phyloP scores from a whole-genome alignment of 2,888 invertebrate genomes.

The Eupsilia transversa region DNA sequence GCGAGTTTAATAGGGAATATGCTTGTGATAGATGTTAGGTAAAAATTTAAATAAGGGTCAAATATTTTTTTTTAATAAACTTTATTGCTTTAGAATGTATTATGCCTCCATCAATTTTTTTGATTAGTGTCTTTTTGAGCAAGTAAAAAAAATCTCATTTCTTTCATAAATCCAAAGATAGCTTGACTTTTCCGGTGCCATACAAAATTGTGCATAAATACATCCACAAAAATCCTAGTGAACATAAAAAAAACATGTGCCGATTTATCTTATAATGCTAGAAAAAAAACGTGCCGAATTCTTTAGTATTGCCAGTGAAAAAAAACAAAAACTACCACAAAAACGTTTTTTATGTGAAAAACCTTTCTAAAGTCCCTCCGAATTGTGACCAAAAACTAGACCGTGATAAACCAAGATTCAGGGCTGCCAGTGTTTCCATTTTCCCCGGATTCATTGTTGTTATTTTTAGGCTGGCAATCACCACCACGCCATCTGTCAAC shows the following conservation, averaged over 20 bases:
- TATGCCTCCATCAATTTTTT: no score
- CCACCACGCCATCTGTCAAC: slow-evolving; percentile 69
- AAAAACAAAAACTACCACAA: slow-evolving; percentile 33
- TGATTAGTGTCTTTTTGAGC: no score
- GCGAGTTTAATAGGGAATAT: no score
- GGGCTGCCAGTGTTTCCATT: slow-evolving; percentile 70
- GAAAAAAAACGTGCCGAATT: slow-evolving; percentile 13
- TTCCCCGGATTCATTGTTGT: slow-evolving; percentile 65
- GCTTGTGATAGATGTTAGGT: no score
- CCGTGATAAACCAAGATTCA: slow-evolving; percentile 71
- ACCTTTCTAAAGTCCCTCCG: slow-evolving; percentile 69
- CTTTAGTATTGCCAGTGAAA: slow-evolving; percentile 16
- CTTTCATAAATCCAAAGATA: no score
- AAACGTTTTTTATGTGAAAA: slow-evolving; percentile 14
- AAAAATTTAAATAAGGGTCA: no score
- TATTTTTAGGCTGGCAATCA: slow-evolving; percentile 58
- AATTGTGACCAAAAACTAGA: slow-evolving; percentile 69
- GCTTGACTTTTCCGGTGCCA: slow-evolving; percentile 1
- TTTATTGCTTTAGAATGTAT: no score
- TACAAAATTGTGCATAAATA: slow-evolving; percentile 16
- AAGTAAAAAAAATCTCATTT: no score
- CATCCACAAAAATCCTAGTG: slow-evolving; percentile 27
- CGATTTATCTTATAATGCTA: slow-evolving; percentile 4
- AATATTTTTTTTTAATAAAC: no score
- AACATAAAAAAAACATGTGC: slow-evolving; percentile 20